A percentile compares a stretch with the other conserved stretches of the same genome.
Conservation (phyloP, 2,797 vertebrate genomes). For the Gallinago solitaria region DNA sequence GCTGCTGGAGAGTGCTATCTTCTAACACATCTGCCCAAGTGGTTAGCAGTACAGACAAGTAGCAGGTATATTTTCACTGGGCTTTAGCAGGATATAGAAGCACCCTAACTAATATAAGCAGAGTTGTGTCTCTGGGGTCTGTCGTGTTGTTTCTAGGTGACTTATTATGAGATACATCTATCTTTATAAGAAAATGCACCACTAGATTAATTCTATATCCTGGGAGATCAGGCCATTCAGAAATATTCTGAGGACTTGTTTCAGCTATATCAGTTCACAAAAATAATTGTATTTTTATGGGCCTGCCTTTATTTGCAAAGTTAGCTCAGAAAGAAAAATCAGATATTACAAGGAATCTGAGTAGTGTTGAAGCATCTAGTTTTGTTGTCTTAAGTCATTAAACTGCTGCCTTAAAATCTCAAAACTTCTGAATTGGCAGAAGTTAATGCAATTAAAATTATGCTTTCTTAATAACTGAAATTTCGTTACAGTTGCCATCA, state of each 20-base stretch:
- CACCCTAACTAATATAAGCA: neutral
- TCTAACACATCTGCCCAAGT: neutral
- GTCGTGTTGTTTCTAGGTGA: neutral
- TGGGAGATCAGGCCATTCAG: neutral
- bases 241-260: neutral
- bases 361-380: neutral
- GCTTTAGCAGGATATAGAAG: neutral
- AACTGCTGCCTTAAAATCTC: neutral
- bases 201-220: neutral
- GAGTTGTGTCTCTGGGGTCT: neutral
- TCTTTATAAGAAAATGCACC: neutral
- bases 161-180: neutral
- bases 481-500: neutral
- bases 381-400: neutral
- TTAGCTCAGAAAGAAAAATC: neutral
- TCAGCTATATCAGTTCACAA: neutral
- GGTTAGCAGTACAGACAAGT: neutral
- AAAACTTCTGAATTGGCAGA: neutral
- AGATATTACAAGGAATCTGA: neutral
- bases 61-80: rapidly evolving
- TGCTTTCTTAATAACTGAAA: neutral
- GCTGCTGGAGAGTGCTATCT: neutral
- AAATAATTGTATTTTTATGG: neutral
- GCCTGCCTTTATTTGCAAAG: neutral
- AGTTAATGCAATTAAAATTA: neutral